Evolutionary conservation across 2,888 invertebrate genomes (phyloP), one percentile per base, ranked within the genome.

Genomic region (Lithophane socia): DNA sequence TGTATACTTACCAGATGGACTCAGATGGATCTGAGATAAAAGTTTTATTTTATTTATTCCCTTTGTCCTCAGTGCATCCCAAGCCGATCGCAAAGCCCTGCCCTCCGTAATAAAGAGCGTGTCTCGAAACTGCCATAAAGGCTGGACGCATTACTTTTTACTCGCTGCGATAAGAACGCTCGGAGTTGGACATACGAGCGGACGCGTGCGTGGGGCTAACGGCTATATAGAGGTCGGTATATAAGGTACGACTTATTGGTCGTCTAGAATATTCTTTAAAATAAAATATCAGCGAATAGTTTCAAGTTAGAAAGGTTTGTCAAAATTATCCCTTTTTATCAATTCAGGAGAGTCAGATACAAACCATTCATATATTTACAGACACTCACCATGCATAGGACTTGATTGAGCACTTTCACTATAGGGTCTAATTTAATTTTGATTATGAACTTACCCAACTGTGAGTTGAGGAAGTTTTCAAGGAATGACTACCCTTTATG

Each of bases 81-180:
- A 42, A 82, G 66, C 90, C 82, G 76, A 24, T 7, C 12, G 56
- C 83, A 84, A 86, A 87, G 89, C 84, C 90, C 92, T 89, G 92
- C 95, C 96, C 95, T 94, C 92, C 87, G 94, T 94, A 96, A 96
- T 96, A 96, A 95, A 96, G 95, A 94, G 95, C 94, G 94, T 95
- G 96, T 95, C 96, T 94, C 96, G 94, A 94, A 95, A 95, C 95
- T 95, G 94, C 96, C 95, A 96, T 96, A 96, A 96, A 96, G 95
- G 95, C 95, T 92, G 94, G 93, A 91, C 94, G 94, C 96, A 96
- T 96, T 96, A 96, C 96, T 96, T 96, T 96, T 96, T 96, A 96
- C 96, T 92, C 91, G 91, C 89, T 90, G 92, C 95, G 96, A 96
- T 96, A 96, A 96, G 96, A 94, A 94, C 93, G 93, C 92, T 91